Conservation (phyloP, 2,888 invertebrate genomes). For the Steinernema hermaphroditum region DNA sequence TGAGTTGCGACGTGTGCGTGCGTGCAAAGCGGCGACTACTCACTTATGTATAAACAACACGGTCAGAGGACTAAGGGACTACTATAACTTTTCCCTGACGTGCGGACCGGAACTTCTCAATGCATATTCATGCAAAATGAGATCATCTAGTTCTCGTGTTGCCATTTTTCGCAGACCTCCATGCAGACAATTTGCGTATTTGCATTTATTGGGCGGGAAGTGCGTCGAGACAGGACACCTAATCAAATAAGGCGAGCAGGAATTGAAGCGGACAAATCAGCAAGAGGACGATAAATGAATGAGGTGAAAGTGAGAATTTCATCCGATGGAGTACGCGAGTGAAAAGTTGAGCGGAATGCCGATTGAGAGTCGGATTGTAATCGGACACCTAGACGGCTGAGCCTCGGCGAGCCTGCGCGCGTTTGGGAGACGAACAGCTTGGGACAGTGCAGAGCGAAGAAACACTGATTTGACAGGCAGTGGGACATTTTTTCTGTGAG, state of each 20-base stretch:
- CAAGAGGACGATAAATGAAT: background rate
- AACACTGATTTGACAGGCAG: no score
- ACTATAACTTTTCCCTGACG: no score
- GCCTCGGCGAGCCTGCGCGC: background rate
- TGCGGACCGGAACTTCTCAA: background rate
- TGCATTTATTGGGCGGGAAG: background rate
- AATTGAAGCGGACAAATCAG: background rate
- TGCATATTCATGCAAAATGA: background rate
- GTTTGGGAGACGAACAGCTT: no score
- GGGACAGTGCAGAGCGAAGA: no score
- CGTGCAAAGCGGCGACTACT: constrained; percentile 12
- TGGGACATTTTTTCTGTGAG: no score
- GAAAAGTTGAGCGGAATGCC: constrained; percentile 2
- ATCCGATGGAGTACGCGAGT: background rate
- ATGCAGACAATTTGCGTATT: background rate
- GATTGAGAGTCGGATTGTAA: constrained; percentile 28
- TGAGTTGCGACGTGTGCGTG: background rate
- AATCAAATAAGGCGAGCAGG: background rate
- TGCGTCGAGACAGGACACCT: background rate
- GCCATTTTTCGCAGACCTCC: no score
- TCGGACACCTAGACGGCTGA: background rate
- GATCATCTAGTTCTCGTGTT: background rate
- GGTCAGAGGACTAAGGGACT: no score
- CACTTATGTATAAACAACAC: background rate
- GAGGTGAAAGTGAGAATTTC: constrained; percentile 26